These are phyloP conservation scores for Anoplolepis gracilipes DNA, from an alignment of 1,140 invertebrate species.

Conservation along the genomic window DNA sequence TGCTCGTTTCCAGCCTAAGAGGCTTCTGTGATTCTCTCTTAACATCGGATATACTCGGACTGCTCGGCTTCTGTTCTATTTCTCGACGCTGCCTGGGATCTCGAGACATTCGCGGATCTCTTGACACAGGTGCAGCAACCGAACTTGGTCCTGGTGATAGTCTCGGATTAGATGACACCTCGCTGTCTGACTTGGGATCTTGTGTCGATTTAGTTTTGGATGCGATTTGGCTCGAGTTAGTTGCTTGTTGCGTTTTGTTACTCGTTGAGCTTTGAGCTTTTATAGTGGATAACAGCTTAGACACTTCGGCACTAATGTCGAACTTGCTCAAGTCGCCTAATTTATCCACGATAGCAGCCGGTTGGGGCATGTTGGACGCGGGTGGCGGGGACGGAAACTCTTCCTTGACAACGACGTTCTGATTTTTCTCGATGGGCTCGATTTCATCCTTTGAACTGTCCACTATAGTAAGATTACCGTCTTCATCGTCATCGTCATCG, in stretches of 20 bases:
- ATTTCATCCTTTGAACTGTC: constrained; percentile 80
- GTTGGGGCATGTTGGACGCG: constrained; percentile 79
- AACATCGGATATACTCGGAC: constrained; percentile 70
- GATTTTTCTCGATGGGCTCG: constrained; percentile 65
- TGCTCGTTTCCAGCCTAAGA: constrained; percentile 81
- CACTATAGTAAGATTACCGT: constrained; percentile 85
- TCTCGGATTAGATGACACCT: constrained; percentile 73
- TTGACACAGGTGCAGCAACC: constrained; percentile 62
- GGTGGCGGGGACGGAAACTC: constrained; percentile 38
- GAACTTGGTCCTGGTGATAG: constrained; percentile 72
- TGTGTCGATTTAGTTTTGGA: constrained; percentile 54
- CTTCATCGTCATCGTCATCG: constrained; percentile 83
- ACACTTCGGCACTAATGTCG: constrained; percentile 90
- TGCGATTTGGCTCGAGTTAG: constrained; percentile 20
- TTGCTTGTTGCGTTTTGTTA: constrained; percentile 36
- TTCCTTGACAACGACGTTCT: constrained; percentile 56
- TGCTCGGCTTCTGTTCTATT: constrained; percentile 62
- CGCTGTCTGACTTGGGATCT: constrained; percentile 67
- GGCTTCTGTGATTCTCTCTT: constrained; percentile 78
- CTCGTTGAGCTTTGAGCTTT: constrained; percentile 85
- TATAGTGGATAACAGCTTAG: constrained; percentile 89
- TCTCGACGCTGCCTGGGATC: constrained; percentile 75
- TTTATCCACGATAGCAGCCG: constrained; percentile 87
- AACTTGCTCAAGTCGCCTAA: constrained; percentile 91
- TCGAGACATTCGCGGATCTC: constrained; percentile 82